These are phyloP conservation scores for Drosophila nasuta DNA, from an alignment of 1,140 invertebrate species.

Conservation along the genomic window DNA sequence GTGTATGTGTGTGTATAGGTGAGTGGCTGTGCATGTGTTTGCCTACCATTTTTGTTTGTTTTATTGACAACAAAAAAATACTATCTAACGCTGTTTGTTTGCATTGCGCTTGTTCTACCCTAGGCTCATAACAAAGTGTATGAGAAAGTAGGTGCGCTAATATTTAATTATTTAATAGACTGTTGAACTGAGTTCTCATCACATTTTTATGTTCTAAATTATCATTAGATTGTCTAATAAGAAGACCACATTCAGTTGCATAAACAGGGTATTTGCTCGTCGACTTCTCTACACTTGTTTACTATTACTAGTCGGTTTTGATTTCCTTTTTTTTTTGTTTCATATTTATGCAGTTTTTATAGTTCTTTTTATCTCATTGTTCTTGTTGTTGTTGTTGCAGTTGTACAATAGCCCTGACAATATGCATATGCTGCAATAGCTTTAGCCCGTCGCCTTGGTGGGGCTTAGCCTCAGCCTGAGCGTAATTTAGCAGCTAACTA, in stretches of 20 bases:
- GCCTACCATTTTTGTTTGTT: slow-evolving; percentile 55
- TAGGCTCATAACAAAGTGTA: not conserved
- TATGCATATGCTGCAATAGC: slow-evolving; percentile 28
- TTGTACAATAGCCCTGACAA: slow-evolving; percentile 16
- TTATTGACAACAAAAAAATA: slow-evolving; percentile 62
- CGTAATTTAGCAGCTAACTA: slow-evolving; percentile 21
- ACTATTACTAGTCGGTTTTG: not conserved
- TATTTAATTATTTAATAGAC: no score
- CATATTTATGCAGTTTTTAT: slow-evolving; percentile 25
- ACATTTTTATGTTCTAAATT: no score
- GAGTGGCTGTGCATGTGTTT: slow-evolving; percentile 38
- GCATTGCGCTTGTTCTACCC: slow-evolving; percentile 8
- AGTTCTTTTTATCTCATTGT: slow-evolving; percentile 6
- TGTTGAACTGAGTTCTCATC: no score
- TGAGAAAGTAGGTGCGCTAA: not conserved
- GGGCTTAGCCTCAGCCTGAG: slow-evolving; percentile 1
- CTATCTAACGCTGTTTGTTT: slow-evolving; percentile 45
- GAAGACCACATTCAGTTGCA: no score
- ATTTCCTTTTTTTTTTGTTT: slow-evolving; percentile 4
- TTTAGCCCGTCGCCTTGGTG: slow-evolving; percentile 15
- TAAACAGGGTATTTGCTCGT: not conserved
- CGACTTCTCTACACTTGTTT: not conserved
- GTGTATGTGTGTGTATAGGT: slow-evolving; percentile 36
- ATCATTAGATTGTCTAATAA: not conserved
- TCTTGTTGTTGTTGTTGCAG: not conserved